Base-by-base conservation (phyloP, 2,113 vertebrate species). In the Opisthocomus hoazin region DNA sequence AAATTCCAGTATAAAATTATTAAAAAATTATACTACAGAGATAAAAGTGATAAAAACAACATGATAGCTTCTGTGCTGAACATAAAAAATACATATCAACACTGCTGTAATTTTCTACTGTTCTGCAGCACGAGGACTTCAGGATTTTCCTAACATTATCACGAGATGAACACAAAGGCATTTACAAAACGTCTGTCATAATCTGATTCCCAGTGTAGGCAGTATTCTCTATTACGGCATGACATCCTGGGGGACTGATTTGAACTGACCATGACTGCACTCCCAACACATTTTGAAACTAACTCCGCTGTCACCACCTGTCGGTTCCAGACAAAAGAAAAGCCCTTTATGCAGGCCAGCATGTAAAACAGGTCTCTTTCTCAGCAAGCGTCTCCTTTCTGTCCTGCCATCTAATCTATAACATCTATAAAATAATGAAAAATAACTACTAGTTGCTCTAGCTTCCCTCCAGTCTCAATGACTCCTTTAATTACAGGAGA, bases 141-240 rank as follows among this genome's bases (percentile, higher is more conserved):
- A 45, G 18, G 13, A 81, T 66, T 91, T 83, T 84, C 82, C 50
- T 54, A 90, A 57, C 20, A 46, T 41, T 69, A 53, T 41, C 78
- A 65, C 4, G 7, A 46, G 45, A 77, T n/a, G 37, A 37, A 84
- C 5, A 10, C 64, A 93, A 95, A 78, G 46, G 29, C 36, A 91
- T 95, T 94, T 90, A 30, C 45, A 93, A 93, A 95, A 93, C 39
- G 43, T 69, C 43, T 34, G 50, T 63, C 50, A 45, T 89, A 94
- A 83, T 81, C 58, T 57, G 61, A 68, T 92, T 87, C 93, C 76
- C 76, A 91, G 74, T 9, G 2, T 13, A 68, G 41, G 18, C 65
- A 81, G 21, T 34, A 36, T 64, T 95, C 43, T 77, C n/a, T 60
- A 24, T 81, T 93, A 90, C 4, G 2, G 69, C 61, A 79, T 30